Evolutionary conservation across 1,140 invertebrate genomes (phyloP).

Genomic region (Paramacrobiotus metropolitanus): DNA sequence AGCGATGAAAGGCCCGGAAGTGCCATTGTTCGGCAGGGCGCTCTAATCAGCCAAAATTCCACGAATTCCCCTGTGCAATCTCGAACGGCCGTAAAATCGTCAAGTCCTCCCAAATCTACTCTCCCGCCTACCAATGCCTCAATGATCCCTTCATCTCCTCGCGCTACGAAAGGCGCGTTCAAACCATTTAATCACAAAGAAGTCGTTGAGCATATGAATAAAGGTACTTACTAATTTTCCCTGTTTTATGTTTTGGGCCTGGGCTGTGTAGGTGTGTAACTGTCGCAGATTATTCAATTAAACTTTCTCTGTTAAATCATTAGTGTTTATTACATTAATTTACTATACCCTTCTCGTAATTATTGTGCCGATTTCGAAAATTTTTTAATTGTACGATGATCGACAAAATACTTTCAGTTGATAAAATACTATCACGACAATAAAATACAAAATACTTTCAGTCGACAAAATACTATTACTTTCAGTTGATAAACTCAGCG

Average conservation of each 20-base stretch:
- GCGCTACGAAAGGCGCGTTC: neutral
- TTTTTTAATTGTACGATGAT: too few relatives aligned
- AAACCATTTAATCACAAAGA: constrained; percentile 1
- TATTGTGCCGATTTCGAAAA: too few relatives aligned
- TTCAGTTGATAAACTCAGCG: too few relatives aligned
- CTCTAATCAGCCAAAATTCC: neutral
- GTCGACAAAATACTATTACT: too few relatives aligned
- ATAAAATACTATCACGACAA: too few relatives aligned
- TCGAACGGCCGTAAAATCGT: neutral
- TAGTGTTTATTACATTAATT: too few relatives aligned
- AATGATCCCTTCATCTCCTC: neutral
- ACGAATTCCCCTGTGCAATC: neutral
- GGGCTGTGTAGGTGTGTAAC: too few relatives aligned
- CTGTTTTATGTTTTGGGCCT: neutral
- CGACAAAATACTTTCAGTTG: too few relatives aligned
- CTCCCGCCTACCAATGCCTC: neutral
- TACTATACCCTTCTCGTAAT: too few relatives aligned
- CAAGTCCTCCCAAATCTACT: neutral
- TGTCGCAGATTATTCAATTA: too few relatives aligned
- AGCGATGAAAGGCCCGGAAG: neutral
- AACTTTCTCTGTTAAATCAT: too few relatives aligned
- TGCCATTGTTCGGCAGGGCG: neutral
- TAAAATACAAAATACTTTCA: too few relatives aligned
- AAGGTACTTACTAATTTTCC: neutral
- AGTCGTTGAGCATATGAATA: neutral